A percentile compares a stretch with the other conserved stretches of the same genome.
Evolutionary conservation across 2,113 vertebrate species (phyloP).

Genomic region (Fregata magnificens): DNA sequence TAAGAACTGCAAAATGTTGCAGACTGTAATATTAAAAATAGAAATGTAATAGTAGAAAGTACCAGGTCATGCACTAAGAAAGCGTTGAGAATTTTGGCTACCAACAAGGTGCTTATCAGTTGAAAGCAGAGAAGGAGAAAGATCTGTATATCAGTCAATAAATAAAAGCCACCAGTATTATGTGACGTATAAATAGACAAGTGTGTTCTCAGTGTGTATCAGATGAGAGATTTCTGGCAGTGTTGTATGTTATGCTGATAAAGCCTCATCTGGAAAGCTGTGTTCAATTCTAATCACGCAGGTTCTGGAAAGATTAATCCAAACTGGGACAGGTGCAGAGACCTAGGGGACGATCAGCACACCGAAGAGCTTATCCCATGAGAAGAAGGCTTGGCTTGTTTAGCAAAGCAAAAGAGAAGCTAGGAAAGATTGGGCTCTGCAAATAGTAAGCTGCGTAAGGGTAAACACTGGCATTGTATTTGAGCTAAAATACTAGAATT

Average conservation of each 20-base stretch:
- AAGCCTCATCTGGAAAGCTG: slow-evolving; percentile 1
- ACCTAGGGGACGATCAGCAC: background rate
- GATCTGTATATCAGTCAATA: background rate
- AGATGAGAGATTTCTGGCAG: slow-evolving; percentile 41
- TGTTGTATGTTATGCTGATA: background rate
- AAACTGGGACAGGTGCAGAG: slow-evolving; percentile 28
- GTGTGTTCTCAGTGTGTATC: background rate
- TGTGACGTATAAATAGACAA: background rate
- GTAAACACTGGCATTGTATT: background rate
- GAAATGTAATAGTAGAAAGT: background rate
- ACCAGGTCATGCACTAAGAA: background rate
- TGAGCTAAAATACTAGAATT: background rate
- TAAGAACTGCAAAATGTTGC: background rate
- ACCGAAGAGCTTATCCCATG: background rate
- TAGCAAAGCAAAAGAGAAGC: background rate
- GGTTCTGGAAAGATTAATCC: slow-evolving; percentile 43
- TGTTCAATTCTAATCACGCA: background rate
- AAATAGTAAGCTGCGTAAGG: background rate
- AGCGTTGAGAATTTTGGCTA: background rate
- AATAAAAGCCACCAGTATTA: slow-evolving; percentile 9
- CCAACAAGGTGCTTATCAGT: background rate
- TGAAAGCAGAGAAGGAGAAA: slow-evolving; percentile 23
- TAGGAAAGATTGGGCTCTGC: background rate
- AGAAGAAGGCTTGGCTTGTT: background rate
- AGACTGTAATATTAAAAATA: background rate